phyloP scores from a whole-genome alignment of 37 sponge, comb jelly and placozoan species.

The Eunapius fragilis region DNA sequence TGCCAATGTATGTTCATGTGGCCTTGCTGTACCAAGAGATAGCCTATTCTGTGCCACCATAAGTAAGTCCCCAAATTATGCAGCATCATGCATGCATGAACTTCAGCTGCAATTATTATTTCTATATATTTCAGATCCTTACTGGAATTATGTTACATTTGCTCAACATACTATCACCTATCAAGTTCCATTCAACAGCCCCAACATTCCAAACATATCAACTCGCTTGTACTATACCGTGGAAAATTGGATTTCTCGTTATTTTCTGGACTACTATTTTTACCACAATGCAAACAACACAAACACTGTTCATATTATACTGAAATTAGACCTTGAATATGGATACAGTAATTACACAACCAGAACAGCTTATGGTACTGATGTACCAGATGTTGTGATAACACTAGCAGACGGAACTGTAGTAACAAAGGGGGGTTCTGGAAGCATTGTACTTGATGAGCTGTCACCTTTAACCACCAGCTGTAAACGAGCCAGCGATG shows the following conservation, averaged over 20 bases:
- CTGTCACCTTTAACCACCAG: background rate
- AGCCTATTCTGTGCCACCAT: background rate
- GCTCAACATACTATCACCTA: background rate
- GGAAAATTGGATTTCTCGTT: background rate
- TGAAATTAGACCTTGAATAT: background rate
- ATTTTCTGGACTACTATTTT: background rate
- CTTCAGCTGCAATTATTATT: background rate
- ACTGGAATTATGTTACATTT: background rate
- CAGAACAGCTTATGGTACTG: background rate
- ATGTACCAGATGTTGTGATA: background rate
- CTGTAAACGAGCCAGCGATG: background rate
- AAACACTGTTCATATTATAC: background rate
- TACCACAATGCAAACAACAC: background rate
- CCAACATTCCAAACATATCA: background rate
- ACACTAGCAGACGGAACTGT: background rate
- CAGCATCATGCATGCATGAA: no score
- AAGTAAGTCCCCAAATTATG: background rate
- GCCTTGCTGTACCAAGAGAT: background rate
- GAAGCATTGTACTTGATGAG: background rate
- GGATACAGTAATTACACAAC: background rate
- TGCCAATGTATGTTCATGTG: background rate
- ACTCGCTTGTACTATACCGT: background rate
- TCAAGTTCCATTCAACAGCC: background rate
- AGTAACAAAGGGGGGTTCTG: background rate
- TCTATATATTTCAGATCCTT: background rate